Evolutionary conservation across 2,888 invertebrate species (phyloP), one percentile per base, ranked within the genome.

Genomic region (Orthosia gothica): DNA sequence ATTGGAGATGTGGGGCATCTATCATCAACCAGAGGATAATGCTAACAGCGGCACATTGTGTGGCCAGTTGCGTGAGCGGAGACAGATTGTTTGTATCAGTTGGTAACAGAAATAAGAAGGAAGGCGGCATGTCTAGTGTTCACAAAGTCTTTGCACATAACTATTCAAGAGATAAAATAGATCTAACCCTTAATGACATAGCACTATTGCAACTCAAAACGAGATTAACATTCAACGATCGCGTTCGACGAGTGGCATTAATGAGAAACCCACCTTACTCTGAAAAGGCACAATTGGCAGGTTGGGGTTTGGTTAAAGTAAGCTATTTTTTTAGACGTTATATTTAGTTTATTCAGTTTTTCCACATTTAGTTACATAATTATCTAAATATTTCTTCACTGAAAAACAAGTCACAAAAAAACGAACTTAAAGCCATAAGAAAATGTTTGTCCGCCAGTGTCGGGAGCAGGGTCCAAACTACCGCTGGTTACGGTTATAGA

Each of bases 11-110:
- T 71, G 79, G 81, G 12, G 69, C 82, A 2, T 89, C 89, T 5
- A 74, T 89, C 1, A 15, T 89, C 2, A 89, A 85, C 49, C 83
- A 88, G 32, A 47, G 15, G 23, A 63, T 88, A 20, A 11, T 47
- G 1, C 16, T 87, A 5, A 83, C 83, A 1, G 87, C 87, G 0
- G 85, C 79, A 0, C 85, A 88, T 59, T 87, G 86, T 23, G 5
- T 82, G 2, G 57, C 63, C 4, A 55, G 26, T 0, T 85, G 79
- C 64, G 12, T 0, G 4, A 9, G 54, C 4, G 3, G 32, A 20
- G n/a, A 15, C 5, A 26, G 1, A n/a, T n/a, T 47, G 15, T 32
- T 13, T 5, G 45, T 68, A 7, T 32, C 58, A 45, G 66, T 70
- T 20, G 70, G 76, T 0, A 54, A 74, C 15, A 26, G 1, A n/a